Conservation (phyloP, 2,113 vertebrate genomes). For the Variabilichromis moorii region DNA sequence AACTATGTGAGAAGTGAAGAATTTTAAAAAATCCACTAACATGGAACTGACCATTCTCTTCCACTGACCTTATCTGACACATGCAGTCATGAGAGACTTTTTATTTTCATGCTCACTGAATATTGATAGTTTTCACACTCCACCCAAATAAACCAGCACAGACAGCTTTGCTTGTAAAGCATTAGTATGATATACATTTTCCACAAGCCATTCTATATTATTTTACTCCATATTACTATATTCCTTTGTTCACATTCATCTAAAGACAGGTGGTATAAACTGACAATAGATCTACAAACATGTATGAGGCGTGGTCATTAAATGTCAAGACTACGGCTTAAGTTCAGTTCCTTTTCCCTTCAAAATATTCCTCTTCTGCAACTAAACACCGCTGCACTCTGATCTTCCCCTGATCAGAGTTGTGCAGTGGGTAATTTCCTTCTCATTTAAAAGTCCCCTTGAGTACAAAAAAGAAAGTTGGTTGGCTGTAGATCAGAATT, state of each 20-base stretch:
- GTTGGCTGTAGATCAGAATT: background rate
- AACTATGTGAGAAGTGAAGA: background rate
- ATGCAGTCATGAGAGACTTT: background rate
- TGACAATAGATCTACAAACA: background rate
- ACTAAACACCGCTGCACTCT: background rate
- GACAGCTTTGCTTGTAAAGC: background rate
- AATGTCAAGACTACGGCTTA: background rate
- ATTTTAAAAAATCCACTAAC: background rate
- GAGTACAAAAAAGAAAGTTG: background rate
- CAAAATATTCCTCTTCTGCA: background rate
- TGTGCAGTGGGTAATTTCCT: background rate
- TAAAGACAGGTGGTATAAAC: background rate
- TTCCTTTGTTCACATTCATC: background rate
- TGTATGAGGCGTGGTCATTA: accelerated
- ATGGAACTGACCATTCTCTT: background rate
- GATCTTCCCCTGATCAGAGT: background rate
- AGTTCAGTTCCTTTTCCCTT: background rate
- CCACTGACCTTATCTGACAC: conserved; percentile 11
- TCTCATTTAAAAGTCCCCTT: background rate
- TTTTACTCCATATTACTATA: background rate
- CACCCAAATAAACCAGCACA: background rate
- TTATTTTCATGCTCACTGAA: background rate
- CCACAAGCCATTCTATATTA: background rate
- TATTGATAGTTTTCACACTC: background rate
- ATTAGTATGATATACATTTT: background rate